A percentile compares a stretch with the other conserved stretches of the same genome.
phyloP scores from a whole-genome alignment of 1,140 invertebrate genomes.

The Mylabris phalerata region DNA sequence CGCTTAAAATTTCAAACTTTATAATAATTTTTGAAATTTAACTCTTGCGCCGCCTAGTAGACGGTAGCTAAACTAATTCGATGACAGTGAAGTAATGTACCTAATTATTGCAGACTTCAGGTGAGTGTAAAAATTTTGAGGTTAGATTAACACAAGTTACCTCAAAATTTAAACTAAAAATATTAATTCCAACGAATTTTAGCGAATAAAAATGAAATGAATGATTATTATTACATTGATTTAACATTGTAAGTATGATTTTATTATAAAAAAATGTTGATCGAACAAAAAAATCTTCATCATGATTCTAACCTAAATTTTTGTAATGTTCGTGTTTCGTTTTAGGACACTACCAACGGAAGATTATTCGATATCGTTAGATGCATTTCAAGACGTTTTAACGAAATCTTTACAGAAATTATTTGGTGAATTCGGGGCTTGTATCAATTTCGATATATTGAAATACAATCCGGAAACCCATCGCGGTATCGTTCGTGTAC shows the following conservation, averaged over 20 bases:
- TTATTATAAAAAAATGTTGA: constrained; percentile 2
- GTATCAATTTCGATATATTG: constrained; percentile 49
- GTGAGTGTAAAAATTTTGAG: too few species aligned
- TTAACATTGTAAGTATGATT: constrained; percentile 43
- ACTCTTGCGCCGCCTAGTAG: too few species aligned
- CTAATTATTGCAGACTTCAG: too few species aligned
- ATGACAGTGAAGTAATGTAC: too few species aligned
- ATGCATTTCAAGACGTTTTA: constrained; percentile 36
- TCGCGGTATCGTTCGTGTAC: constrained; percentile 52
- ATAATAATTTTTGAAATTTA: too few species aligned
- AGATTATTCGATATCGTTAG: constrained; percentile 40
- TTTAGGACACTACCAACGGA: constrained; percentile 46
- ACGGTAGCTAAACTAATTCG: too few species aligned
- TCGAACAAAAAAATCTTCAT: too few species aligned
- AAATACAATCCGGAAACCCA: constrained; percentile 46
- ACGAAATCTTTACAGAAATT: constrained; percentile 35
- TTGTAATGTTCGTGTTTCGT: constrained; percentile 17
- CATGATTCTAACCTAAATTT: neutral
- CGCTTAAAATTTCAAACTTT: too few species aligned
- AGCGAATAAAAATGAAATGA: constrained; percentile 13
- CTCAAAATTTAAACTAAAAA: too few species aligned
- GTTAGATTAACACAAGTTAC: too few species aligned
- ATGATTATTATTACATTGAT: constrained; percentile 33
- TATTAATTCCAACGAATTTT: too few species aligned
- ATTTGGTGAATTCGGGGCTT: constrained; percentile 53